phyloP scores from a whole-genome alignment of 1,140 invertebrate genomes.

The Antheraea pernyi region DNA sequence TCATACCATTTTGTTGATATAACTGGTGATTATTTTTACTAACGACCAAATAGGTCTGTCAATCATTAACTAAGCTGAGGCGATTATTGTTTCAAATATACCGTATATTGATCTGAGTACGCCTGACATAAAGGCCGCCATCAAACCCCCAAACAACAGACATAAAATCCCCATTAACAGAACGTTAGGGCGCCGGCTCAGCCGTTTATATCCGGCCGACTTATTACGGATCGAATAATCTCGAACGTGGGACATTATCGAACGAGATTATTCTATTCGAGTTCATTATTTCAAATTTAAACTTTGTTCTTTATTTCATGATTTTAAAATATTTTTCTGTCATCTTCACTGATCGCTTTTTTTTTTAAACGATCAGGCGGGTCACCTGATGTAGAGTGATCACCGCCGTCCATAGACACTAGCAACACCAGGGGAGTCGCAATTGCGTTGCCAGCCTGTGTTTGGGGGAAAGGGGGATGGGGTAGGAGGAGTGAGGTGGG shows the following conservation, averaged over 20 bases:
- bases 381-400: no score
- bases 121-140: conserved; percentile 3
- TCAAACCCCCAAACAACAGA: conserved; percentile 15
- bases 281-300: not conserved
- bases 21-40: not conserved
- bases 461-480: no score
- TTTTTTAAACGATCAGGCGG: no score
- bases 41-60: not conserved
- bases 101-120: not conserved
- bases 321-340: no score
- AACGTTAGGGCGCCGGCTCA: conserved; percentile 7
- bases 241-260: conserved; percentile 5
- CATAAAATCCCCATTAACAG: conserved; percentile 16
- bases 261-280: not conserved
- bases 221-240: conserved; percentile 14
- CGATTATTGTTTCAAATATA: not conserved
- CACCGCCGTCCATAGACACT: no score
- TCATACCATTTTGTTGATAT: not conserved
- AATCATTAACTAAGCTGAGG: not conserved
- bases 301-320: not conserved
- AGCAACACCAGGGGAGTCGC: no score
- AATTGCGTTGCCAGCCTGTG: no score
- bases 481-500: no score
- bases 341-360: no score
- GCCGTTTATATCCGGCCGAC: conserved; percentile 3